A percentile compares a stretch with the other conserved stretches of the same genome.
phyloP scores from a whole-genome alignment of 2,113 vertebrate genomes.

The Percopsis transmontana region DNA sequence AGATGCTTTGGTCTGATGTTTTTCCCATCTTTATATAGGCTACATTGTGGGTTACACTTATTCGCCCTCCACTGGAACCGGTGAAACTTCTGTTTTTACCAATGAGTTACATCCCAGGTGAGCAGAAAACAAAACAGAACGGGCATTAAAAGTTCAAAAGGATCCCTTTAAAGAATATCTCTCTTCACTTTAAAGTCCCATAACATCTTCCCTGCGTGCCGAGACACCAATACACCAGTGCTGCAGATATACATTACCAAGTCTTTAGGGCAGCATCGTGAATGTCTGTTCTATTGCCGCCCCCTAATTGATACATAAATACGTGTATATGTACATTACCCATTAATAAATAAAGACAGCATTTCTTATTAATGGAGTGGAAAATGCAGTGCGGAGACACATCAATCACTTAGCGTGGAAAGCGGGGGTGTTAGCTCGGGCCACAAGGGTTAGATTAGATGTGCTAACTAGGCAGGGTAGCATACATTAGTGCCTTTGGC shows the following conservation, averaged over 20 bases:
- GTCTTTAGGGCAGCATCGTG: slow-evolving; percentile 53
- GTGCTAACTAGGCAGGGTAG: slow-evolving; percentile 69
- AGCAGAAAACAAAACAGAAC: too few species aligned
- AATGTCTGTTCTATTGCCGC: slow-evolving; percentile 48
- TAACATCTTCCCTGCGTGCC: slow-evolving; percentile 26
- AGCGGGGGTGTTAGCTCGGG: slow-evolving; percentile 66
- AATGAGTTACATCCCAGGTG: too few species aligned
- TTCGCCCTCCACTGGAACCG: too few species aligned
- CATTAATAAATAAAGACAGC: slow-evolving; percentile 79
- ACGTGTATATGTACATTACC: slow-evolving; percentile 72
- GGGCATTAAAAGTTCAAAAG: too few species aligned
- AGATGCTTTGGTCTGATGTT: too few species aligned
- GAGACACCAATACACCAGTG: slow-evolving; percentile 21
- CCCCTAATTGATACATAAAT: slow-evolving; percentile 77
- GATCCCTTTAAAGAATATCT: neutral
- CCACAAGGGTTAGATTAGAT: slow-evolving; percentile 77
- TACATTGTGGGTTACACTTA: too few species aligned
- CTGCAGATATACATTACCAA: slow-evolving; percentile 51
- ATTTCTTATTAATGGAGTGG: slow-evolving; percentile 79
- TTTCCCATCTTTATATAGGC: neutral
- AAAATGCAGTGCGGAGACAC: slow-evolving; percentile 75
- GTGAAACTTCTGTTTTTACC: too few species aligned
- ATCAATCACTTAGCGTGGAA: slow-evolving; percentile 80
- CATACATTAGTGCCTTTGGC: slow-evolving; percentile 76
- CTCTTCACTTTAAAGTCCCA: neutral